These are phyloP conservation scores for Drosophila setifemur DNA, from an alignment of 1,140 invertebrate species.

Conservation along the genomic window DNA sequence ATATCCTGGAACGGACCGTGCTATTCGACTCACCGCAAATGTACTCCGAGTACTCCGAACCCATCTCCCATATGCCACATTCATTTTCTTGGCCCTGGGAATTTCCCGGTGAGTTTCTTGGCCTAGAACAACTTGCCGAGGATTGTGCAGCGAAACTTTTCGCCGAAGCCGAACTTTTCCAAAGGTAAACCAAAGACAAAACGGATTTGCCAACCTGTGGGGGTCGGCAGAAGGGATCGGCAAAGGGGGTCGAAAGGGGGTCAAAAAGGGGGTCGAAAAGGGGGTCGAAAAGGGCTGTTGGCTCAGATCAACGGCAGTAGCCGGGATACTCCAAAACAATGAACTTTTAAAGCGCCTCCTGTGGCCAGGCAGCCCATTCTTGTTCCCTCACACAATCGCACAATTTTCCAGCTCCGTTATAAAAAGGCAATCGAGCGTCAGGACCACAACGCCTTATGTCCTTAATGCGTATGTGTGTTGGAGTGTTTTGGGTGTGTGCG, in stretches of 20 bases:
- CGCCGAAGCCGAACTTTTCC: conserved; percentile 35
- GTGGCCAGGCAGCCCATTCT: conserved; percentile 21
- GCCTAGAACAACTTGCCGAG: not conserved
- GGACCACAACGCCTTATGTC: conserved; percentile 20
- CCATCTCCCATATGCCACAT: conserved; percentile 41
- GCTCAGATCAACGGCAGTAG: conserved; percentile 20
- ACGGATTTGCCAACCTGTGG: not conserved
- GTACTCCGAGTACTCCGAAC: too few relatives aligned
- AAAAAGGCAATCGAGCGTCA: conserved; percentile 73
- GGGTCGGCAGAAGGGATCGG: not conserved
- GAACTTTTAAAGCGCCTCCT: conserved; percentile 62
- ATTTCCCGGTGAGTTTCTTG: conserved; percentile 12
- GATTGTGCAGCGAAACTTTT: conserved; percentile 28
- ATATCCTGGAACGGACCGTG: too few relatives aligned
- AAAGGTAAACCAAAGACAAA: conserved; percentile 39
- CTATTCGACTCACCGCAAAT: too few relatives aligned
- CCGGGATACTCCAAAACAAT: conserved; percentile 46
- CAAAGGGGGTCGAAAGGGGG: not conserved
- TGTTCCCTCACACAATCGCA: not conserved
- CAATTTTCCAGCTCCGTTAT: conserved; percentile 45
- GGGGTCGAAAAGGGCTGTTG: not conserved
- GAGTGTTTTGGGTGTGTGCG: conserved; percentile 12
- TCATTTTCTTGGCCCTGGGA: conserved; percentile 11
- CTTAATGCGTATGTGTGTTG: conserved; percentile 34
- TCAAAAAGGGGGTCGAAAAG: not conserved